These are phyloP conservation scores for Agapornis roseicollis DNA, from an alignment of 2,113 vertebrate species.

Conservation along the genomic window DNA sequence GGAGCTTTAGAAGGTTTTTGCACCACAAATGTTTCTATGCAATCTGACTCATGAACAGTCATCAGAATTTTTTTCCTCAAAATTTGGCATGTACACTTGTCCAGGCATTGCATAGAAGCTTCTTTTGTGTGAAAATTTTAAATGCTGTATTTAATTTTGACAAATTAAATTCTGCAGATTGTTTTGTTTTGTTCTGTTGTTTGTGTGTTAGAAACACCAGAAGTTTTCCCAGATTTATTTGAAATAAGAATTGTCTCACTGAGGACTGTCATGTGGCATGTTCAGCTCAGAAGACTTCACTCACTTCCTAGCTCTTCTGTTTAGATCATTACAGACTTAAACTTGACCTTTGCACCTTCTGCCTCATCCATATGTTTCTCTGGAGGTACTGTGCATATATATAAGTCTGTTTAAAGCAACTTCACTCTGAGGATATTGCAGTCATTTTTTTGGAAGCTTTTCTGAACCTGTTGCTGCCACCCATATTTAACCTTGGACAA, in stretches of 20 bases:
- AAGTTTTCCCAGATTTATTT: neutral
- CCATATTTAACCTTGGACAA: neutral
- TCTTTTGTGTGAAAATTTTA: neutral
- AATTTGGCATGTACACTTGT: neutral
- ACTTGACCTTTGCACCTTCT: neutral
- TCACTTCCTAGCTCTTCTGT: neutral
- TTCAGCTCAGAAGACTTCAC: neutral
- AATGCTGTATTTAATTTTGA: neutral
- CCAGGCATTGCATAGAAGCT: neutral
- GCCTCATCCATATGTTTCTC: neutral
- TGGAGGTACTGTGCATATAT: neutral
- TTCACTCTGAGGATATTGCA: neutral
- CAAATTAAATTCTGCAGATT: neutral
- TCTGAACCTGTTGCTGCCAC: neutral
- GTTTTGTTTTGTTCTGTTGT: neutral
- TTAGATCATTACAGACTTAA: neutral
- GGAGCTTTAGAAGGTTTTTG: neutral
- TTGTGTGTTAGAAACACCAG: neutral
- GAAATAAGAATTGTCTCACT: neutral
- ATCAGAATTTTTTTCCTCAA: neutral
- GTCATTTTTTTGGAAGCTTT: neutral
- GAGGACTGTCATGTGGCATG: neutral
- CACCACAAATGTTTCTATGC: accelerated
- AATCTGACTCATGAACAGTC: neutral
- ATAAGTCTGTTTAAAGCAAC: neutral